Evolutionary conservation across 2,888 invertebrate genomes (phyloP).

Genomic region (Polydrusus tereticollis): DNA sequence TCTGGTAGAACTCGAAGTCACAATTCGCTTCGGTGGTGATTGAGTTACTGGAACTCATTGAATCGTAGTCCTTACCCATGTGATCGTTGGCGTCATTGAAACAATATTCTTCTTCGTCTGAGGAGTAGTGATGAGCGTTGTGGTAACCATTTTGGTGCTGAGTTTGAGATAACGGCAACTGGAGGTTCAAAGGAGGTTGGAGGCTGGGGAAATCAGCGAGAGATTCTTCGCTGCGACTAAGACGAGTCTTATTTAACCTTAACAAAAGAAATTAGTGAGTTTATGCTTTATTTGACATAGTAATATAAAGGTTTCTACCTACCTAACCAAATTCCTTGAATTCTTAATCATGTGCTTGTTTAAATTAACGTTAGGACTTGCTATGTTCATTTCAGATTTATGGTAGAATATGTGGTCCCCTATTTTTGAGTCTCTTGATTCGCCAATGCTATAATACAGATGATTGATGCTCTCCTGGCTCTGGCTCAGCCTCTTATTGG

Average conservation of each 20-base stretch:
- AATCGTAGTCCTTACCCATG: conserved; percentile 59
- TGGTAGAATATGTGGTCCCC: conserved; percentile 46
- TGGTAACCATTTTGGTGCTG: conserved; percentile 9
- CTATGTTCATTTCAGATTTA: conserved; percentile 51
- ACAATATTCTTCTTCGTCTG: conserved; percentile 55
- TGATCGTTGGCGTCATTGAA: conserved; percentile 61
- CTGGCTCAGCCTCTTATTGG: conserved; percentile 46
- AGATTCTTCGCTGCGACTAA: conserved; percentile 65
- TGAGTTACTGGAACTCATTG: conserved; percentile 67
- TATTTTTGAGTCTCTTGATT: conserved; percentile 8
- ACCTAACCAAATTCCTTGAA: conserved; percentile 56
- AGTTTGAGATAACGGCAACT: conserved; percentile 13
- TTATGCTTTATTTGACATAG: not conserved
- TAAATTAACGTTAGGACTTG: conserved; percentile 43
- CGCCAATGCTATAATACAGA: conserved; percentile 26
- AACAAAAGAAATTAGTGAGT: not conserved
- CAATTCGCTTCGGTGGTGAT: conserved; percentile 76
- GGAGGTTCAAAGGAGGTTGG: not conserved
- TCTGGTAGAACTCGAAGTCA: conserved; percentile 74
- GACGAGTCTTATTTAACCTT: conserved; percentile 58
- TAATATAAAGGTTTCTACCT: not conserved
- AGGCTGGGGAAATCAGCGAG: conserved; percentile 55
- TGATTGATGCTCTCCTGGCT: conserved; percentile 54
- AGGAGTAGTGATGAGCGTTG: conserved; percentile 28
- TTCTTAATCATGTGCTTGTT: conserved; percentile 54